These are phyloP conservation scores for Ariolimax columbianus DNA, from an alignment of 2,888 invertebrate genomes.

Conservation along the genomic window DNA sequence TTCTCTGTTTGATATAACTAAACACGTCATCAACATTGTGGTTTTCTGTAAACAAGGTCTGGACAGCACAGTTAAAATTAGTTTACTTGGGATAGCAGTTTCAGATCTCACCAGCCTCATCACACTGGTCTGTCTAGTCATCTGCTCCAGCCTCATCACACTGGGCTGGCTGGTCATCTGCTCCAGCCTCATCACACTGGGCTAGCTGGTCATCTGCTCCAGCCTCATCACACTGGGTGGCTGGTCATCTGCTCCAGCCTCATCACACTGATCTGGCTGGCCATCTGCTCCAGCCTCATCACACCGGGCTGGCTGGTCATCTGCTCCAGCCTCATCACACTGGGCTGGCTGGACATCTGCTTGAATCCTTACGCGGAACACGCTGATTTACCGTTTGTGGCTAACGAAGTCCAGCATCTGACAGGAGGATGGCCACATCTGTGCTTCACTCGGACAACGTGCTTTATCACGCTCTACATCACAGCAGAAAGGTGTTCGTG, in stretches of 20 bases:
- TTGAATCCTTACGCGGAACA: neutral
- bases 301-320: too few species aligned
- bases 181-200: too few species aligned
- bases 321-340: neutral
- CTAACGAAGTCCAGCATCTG: neutral
- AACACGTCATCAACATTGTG: constrained; percentile 4
- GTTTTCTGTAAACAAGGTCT: constrained; percentile 4
- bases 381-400: neutral
- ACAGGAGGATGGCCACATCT: constrained; percentile 5
- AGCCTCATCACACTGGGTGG: too few species aligned
- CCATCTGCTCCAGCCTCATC: too few species aligned
- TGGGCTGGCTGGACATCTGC: neutral
- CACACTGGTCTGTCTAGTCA: neutral
- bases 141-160: too few species aligned
- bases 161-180: neutral
- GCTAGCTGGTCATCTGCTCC: neutral
- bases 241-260: too few species aligned
- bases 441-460: neutral
- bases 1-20: neutral
- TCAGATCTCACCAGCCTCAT: neutral
- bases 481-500: constrained; percentile 19
- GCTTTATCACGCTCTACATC: constrained; percentile 1
- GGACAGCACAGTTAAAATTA: neutral
- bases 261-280: too few species aligned
- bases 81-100: neutral